phyloP scores from a whole-genome alignment of 2,888 invertebrate species.

The Stratiomys singularior region DNA sequence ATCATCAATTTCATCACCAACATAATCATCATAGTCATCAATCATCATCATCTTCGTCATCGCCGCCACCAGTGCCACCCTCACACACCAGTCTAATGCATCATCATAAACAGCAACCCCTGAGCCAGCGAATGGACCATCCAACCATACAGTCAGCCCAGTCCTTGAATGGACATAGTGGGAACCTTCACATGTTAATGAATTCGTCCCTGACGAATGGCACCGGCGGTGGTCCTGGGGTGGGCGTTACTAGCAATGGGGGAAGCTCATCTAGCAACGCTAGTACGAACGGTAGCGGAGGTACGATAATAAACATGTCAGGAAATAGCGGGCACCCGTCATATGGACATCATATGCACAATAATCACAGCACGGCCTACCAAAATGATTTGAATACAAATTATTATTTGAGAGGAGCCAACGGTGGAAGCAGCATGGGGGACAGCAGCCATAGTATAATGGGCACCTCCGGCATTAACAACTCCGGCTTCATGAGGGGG shows the following conservation, averaged over 20 bases:
- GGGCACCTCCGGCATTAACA: constrained; percentile 7
- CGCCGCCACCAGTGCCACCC: constrained; percentile 57
- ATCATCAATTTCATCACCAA: constrained; percentile 67
- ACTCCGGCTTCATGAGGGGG: constrained; percentile 16
- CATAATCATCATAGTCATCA: constrained; percentile 57
- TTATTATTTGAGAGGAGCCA: constrained; percentile 51
- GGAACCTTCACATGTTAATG: constrained; percentile 50
- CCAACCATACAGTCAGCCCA: constrained; percentile 54
- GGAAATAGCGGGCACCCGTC: constrained; percentile 34
- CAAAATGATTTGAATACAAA: constrained; percentile 53
- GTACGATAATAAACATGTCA: constrained; percentile 41
- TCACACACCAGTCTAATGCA: constrained; percentile 25
- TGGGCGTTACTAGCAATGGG: constrained; percentile 14
- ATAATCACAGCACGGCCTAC: constrained; percentile 51
- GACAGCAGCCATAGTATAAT: constrained; percentile 31
- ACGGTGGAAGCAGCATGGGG: constrained; percentile 24
- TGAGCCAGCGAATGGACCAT: constrained; percentile 60
- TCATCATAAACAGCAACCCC: constrained; percentile 47
- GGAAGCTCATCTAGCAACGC: constrained; percentile 24
- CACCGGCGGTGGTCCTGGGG: background rate
- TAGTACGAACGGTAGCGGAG: constrained; percentile 18
- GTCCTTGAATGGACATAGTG: constrained; percentile 45
- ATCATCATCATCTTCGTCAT: constrained; percentile 58
- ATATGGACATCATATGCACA: constrained; percentile 53
- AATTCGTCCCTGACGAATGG: constrained; percentile 49